Evolutionary conservation across 2,888 invertebrate genomes (phyloP).

Genomic region (Parapristionchus giblindavisi): DNA sequence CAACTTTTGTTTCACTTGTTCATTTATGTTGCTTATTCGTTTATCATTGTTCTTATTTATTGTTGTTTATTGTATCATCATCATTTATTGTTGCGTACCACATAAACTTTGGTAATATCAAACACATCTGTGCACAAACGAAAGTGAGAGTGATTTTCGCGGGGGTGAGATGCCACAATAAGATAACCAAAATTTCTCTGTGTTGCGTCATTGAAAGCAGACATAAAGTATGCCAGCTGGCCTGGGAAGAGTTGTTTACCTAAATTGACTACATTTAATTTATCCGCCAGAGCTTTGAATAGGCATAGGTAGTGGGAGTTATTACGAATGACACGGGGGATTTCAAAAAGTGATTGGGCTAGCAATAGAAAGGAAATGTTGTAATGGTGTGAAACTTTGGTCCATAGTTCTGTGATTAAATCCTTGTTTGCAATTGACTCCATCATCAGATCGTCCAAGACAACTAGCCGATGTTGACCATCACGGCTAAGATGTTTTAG

Average conservation of each 20-base stretch:
- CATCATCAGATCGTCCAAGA: constrained; percentile 8
- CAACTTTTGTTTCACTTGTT: too few species aligned
- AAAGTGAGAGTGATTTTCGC: not conserved
- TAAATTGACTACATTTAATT: not conserved
- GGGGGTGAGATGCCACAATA: not conserved
- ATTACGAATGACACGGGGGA: not conserved
- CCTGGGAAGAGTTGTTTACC: constrained; percentile 11
- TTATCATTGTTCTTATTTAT: too few species aligned
- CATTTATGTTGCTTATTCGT: too few species aligned
- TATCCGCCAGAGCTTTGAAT: not conserved
- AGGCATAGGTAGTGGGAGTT: constrained; percentile 12
- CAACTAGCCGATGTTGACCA: not conserved
- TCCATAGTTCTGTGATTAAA: not conserved
- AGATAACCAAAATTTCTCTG: not conserved
- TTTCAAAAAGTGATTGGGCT: constrained; percentile 8
- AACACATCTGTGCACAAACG: constrained; percentile 8
- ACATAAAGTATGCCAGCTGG: not conserved
- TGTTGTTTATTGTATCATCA: too few species aligned
- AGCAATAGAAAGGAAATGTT: not conserved
- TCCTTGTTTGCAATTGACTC: not conserved
- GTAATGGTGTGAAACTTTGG: not conserved
- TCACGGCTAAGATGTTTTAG: not conserved
- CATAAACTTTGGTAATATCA: not conserved
- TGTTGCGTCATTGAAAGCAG: not conserved
- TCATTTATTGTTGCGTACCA: not conserved